Evolutionary conservation across 2,113 vertebrate species (phyloP).

Genomic region (Bufo bufo): DNA sequence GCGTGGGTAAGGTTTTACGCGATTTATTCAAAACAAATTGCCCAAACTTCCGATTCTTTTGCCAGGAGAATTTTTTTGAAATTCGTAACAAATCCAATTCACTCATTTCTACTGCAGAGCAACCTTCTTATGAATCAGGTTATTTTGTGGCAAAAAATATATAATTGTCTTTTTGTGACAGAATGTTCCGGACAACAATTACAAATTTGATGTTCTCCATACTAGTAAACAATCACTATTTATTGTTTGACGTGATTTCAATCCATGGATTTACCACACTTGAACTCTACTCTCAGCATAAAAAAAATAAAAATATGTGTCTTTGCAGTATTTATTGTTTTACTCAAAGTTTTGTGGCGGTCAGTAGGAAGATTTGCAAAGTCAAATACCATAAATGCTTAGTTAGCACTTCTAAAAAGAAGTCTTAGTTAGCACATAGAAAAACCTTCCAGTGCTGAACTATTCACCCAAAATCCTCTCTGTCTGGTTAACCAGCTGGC

Average conservation of each 20-base stretch:
- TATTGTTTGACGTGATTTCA: neutral
- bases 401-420: neutral
- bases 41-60: too few relatives aligned
- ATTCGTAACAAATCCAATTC: too few relatives aligned
- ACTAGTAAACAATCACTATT: neutral
- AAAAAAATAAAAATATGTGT: neutral
- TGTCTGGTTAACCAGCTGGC: constrained; percentile 17
- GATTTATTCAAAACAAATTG: too few relatives aligned
- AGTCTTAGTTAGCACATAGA: neutral
- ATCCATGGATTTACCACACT: neutral
- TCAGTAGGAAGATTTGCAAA: neutral
- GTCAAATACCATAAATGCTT: constrained; percentile 11
- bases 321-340: neutral
- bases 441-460: constrained; percentile 11
- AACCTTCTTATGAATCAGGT: too few relatives aligned
- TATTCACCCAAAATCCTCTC: constrained; percentile 9
- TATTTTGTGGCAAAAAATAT: too few relatives aligned
- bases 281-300: neutral
- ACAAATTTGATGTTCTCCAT: too few relatives aligned
- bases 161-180: too few relatives aligned
- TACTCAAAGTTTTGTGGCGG: neutral
- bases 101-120: too few relatives aligned
- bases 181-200: too few relatives aligned
- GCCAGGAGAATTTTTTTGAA: too few relatives aligned
- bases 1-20: too few relatives aligned